These are phyloP conservation scores for Emberiza fucata DNA, from an alignment of 2,113 vertebrate species.

Conservation along the genomic window DNA sequence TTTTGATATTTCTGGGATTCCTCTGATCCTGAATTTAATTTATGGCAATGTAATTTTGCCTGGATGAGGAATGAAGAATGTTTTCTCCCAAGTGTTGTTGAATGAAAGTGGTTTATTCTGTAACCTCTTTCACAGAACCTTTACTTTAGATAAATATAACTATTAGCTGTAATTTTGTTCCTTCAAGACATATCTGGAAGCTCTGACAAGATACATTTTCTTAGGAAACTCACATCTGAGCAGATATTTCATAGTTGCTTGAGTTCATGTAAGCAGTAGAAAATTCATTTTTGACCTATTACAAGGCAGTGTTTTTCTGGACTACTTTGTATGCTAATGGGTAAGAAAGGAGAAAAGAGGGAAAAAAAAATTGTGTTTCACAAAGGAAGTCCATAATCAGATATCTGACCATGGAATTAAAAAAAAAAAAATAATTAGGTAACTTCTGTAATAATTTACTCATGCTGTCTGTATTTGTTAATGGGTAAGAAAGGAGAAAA, in stretches of 20 bases:
- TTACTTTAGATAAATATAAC: neutral
- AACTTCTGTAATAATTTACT: neutral
- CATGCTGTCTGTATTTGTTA: too few relatives aligned
- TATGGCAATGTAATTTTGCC: neutral
- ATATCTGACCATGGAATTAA: neutral
- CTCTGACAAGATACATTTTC: neutral
- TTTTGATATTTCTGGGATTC: neutral
- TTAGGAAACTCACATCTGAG: neutral
- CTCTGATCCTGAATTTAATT: neutral
- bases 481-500: neutral
- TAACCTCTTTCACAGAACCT: neutral
- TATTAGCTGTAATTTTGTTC: neutral
- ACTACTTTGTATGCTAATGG: rapidly evolving
- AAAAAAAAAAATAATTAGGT: too few relatives aligned
- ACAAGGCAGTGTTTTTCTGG: neutral
- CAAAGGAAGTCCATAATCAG: neutral
- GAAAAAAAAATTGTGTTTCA: neutral
- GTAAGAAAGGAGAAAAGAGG: neutral
- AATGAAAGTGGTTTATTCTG: neutral
- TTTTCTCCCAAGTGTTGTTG: neutral
- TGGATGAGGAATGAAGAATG: neutral
- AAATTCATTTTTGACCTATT: neutral
- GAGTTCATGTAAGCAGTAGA: neutral
- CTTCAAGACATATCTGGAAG: neutral
- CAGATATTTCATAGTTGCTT: neutral